phyloP scores from a whole-genome alignment of 2,797 vertebrate species.

The Clarias laeviceps region DNA sequence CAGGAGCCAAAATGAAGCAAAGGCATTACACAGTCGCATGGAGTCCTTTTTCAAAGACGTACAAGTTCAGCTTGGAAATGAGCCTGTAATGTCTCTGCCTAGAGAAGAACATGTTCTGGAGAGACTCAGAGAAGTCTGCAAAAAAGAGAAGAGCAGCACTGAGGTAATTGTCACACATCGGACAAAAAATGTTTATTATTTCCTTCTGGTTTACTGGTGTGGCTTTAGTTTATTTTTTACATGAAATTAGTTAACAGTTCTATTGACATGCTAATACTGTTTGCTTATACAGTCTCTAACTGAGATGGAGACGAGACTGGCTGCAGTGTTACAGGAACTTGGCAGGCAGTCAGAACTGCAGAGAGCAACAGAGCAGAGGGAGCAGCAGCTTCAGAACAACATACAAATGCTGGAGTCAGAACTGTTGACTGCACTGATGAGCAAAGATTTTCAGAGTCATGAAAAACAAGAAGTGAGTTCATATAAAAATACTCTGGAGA shows the following conservation, averaged over 20 bases:
- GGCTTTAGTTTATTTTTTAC: not conserved
- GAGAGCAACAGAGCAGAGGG: conserved; percentile 75
- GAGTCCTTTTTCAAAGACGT: conserved; percentile 76
- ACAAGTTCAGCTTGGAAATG: conserved; percentile 63
- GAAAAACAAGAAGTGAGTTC: conserved; percentile 82
- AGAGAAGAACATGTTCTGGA: conserved; percentile 75
- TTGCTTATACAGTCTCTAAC: conserved; percentile 30
- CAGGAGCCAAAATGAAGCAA: conserved; percentile 69
- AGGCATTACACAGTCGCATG: conserved; percentile 61
- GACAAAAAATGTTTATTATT: not conserved
- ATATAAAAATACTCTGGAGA: not conserved
- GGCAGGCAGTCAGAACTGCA: conserved; percentile 73
- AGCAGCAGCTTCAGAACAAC: conserved; percentile 75
- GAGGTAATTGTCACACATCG: conserved; percentile 42
- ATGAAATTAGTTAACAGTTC: not conserved
- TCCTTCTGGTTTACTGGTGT: not conserved
- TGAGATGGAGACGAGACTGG: conserved; percentile 76
- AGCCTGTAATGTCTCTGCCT: conserved; percentile 45
- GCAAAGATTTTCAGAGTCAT: conserved; percentile 75
- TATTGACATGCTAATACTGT: conserved; percentile 18
- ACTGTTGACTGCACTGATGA: conserved; percentile 75
- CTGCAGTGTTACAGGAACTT: conserved; percentile 73
- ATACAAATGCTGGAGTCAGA: conserved; percentile 79
- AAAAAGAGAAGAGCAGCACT: conserved; percentile 63
- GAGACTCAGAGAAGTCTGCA: conserved; percentile 70